Conservation (phyloP, 2,797 vertebrate species). For the Urocyon cinereoargenteus region DNA sequence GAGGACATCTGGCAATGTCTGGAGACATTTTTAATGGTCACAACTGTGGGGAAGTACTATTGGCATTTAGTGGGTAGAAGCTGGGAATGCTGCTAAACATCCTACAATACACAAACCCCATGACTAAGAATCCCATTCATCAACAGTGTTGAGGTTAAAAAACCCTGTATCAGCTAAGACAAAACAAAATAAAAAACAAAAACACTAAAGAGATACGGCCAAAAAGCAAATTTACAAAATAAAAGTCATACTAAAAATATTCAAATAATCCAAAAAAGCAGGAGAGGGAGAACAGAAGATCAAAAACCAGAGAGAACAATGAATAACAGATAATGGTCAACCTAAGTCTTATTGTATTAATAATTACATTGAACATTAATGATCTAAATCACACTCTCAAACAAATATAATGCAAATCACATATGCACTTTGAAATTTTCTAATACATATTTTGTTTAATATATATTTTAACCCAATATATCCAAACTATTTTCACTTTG, state of each 20-base stretch:
- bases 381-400: background rate
- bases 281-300: background rate
- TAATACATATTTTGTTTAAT: background rate
- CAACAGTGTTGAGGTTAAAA: background rate
- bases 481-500: background rate
- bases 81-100: background rate
- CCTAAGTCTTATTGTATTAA: background rate
- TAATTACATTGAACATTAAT: background rate
- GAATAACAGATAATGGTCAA: background rate
- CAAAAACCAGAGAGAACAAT: background rate
- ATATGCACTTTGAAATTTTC: background rate
- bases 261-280: conserved; percentile 7
- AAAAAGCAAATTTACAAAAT: background rate
- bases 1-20: background rate
- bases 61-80: background rate
- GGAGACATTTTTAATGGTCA: background rate
- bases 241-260: background rate
- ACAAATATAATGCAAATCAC: background rate
- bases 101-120: background rate
- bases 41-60: background rate
- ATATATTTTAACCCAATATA: background rate
- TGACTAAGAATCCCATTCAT: background rate
- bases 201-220: background rate
- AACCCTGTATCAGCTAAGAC: background rate
- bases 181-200: background rate